A percentile compares a stretch with the other conserved stretches of the same genome.
These are phyloP conservation scores for Otolemur garnettii DNA, from an alignment of 2,113 vertebrate species.

Conservation along the genomic window DNA sequence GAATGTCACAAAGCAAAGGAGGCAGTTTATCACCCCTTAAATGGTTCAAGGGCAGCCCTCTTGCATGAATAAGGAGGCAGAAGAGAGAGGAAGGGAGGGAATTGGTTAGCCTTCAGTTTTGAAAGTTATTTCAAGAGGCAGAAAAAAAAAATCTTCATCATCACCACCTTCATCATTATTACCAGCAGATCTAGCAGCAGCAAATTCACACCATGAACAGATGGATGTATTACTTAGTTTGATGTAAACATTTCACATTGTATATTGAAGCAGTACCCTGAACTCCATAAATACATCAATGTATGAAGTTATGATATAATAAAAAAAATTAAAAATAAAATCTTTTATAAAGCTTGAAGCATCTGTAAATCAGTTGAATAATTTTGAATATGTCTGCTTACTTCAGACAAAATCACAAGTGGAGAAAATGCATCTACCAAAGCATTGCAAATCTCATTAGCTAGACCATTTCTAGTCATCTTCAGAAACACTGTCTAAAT, in stretches of 20 bases:
- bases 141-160: not conserved
- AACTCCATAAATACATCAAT: too few species aligned
- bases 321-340: not conserved
- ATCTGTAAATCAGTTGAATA: not conserved
- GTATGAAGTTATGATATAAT: too few species aligned
- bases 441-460: slow-evolving; percentile 28
- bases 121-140: not conserved
- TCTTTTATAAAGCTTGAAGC: not conserved
- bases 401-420: slow-evolving; percentile 6
- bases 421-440: slow-evolving; percentile 3
- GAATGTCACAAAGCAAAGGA: not conserved
- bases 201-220: not conserved
- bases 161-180: not conserved
- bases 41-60: not conserved
- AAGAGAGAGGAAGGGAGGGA: not conserved
- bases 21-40: rapidly evolving
- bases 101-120: not conserved
- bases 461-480: slow-evolving; percentile 56
- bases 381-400: not conserved
- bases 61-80: not conserved
- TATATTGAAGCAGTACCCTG: too few species aligned
- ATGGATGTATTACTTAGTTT: too few species aligned
- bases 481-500: slow-evolving; percentile 62
- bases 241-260: too few species aligned
- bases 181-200: not conserved